A percentile compares a stretch with the other conserved stretches of the same genome.
These are phyloP conservation scores for Drosophila mayri DNA, from an alignment of 1,140 invertebrate species.

Conservation along the genomic window DNA sequence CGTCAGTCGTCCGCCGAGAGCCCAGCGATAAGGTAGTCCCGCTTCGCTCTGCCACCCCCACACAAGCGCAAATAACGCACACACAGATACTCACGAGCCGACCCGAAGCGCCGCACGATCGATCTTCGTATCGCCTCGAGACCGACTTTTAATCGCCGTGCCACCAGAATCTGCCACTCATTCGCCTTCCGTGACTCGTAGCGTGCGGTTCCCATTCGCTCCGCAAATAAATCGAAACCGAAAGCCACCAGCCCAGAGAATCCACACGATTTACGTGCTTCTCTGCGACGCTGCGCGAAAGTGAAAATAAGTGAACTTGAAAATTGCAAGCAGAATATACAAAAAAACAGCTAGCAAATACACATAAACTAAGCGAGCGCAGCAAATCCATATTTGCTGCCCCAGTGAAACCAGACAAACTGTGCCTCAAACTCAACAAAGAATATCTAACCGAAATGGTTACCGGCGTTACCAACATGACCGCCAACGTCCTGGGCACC, in stretches of 20 bases:
- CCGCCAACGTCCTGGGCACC: constrained; percentile 71
- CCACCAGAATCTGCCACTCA: constrained; percentile 72
- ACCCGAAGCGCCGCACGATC: constrained; percentile 32
- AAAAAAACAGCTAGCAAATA: constrained; percentile 8
- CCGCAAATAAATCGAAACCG: constrained; percentile 31
- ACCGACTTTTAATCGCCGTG: constrained; percentile 75
- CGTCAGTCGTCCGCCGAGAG: constrained; percentile 81
- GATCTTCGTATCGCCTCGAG: constrained; percentile 49
- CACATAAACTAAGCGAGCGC: constrained; percentile 32
- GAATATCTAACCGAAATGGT: constrained; percentile 80
- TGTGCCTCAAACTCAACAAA: constrained; percentile 76
- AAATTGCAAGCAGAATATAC: constrained; percentile 23
- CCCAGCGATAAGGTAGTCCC: constrained; percentile 78
- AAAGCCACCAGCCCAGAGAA: constrained; percentile 25
- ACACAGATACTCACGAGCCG: constrained; percentile 13
- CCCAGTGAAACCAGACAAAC: constrained; percentile 60
- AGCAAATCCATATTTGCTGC: constrained; percentile 67
- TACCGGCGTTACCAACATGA: constrained; percentile 83
- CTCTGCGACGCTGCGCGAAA: constrained; percentile 60
- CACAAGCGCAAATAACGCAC: constrained; percentile 6
- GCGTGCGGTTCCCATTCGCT: constrained; percentile 64
- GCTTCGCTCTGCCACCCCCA: constrained; percentile 26
- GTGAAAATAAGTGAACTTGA: constrained; percentile 69
- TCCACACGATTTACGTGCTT: constrained; percentile 54
- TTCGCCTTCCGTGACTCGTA: constrained; percentile 71